Evolutionary conservation across 2,113 vertebrate species (phyloP), one percentile per base, ranked within the genome.

Genomic region (Suncus etruscus): DNA sequence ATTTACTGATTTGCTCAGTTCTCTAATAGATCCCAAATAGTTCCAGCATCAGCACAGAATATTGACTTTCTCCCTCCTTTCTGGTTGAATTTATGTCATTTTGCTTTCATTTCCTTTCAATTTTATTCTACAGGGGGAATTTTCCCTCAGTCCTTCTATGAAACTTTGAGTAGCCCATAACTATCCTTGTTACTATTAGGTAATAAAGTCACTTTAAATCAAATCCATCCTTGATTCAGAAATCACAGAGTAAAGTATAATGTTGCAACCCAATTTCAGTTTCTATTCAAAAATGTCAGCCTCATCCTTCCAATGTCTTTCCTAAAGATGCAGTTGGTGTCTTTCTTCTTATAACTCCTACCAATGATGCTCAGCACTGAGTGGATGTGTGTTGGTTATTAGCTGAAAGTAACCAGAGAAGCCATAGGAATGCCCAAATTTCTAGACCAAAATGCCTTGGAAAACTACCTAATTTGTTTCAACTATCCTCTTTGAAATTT

Each of bases 401-500:
- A 47, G 1, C 15, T 58, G 15, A 75, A 61, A 87, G 32, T 7
- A 47, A 61, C 11, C 70, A 32, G 32, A 58, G 32, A 66, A 66
- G 24, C 31, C 29, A 47, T 47, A 27, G 32, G 8, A 10, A 22
- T 65, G 22, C 74, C 79, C 45, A 22, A 61, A 77, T 22, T 83
- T 54, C 47, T 58, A 54, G 29, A 25, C 54, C 6, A 1, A 24
- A 82, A 81, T 54, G 24, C 78, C 45, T 51, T 27, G 4, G 10
- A 79, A 58, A 65, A n/a, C 25, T 50, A 8, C n/a, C 11, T 48
- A 29, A 8, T 29, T 54, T 14, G 22, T 5, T 75, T 27, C 16
- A 74, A 70, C 31, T 6, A 24, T 61, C n/a, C 45, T 18, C 74
- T 85, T 86, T 66, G 50, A 86, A 87, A 72, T 86, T 66, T 82